phyloP scores from a whole-genome alignment of 1,140 invertebrate genomes.

The Panagrolaimus sp. region DNA sequence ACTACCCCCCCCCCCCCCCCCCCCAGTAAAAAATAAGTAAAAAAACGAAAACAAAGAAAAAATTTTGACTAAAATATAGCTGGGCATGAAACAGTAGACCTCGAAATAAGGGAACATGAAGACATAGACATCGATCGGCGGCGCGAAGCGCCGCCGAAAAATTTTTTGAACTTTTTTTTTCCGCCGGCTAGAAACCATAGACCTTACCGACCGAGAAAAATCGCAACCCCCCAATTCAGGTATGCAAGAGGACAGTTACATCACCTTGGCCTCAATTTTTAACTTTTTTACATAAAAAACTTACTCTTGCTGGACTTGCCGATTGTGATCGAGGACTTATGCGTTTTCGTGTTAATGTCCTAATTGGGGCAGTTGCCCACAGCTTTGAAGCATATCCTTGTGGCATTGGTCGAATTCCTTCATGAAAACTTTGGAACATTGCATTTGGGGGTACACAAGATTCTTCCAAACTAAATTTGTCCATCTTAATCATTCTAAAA shows the following conservation, averaged over 20 bases:
- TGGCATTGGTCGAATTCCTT: background rate
- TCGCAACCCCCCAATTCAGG: no score
- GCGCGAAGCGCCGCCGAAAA: no score
- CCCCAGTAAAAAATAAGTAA: no score
- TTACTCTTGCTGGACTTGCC: slow-evolving; percentile 17
- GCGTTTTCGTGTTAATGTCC: slow-evolving; percentile 4
- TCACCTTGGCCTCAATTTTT: slow-evolving; percentile 4
- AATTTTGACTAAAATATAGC: no score
- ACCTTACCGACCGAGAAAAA: no score
- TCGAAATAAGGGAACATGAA: no score
- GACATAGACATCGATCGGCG: no score
- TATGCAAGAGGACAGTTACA: background rate
- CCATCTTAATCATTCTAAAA: background rate
- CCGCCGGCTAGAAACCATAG: no score
- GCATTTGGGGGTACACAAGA: background rate
- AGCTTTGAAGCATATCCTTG: background rate
- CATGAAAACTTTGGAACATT: slow-evolving; percentile 14
- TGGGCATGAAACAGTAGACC: no score
- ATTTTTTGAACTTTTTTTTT: no score
- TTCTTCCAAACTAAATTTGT: background rate
- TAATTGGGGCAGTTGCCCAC: background rate
- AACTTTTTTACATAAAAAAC: background rate
- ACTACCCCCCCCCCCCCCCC: no score
- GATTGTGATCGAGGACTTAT: slow-evolving; percentile 4
- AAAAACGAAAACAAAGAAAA: no score